Evolutionary conservation across 2,888 invertebrate species (phyloP).

Genomic region (Gymnocheta viridis): DNA sequence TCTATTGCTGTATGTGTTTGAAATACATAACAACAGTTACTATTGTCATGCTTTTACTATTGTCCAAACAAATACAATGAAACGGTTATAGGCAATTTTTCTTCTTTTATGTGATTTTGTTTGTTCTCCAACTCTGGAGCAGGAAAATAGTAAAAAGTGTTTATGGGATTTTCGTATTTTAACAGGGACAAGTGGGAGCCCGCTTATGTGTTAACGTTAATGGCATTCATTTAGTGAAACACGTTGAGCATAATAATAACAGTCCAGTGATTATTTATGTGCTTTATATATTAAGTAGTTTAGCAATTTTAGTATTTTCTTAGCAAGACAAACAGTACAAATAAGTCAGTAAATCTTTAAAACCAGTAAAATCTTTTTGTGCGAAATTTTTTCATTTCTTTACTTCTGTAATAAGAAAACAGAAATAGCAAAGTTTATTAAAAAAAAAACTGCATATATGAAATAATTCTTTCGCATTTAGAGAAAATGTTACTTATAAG

Average conservation of each 20-base stretch:
- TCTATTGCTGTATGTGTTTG: constrained; percentile 8
- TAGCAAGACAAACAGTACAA: neutral
- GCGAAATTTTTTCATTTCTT: neutral
- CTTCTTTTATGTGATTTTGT: constrained; percentile 13
- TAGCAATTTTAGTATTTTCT: neutral
- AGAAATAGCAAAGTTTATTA: too few species aligned
- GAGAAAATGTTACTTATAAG: too few species aligned
- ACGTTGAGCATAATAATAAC: constrained; percentile 64
- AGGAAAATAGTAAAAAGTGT: constrained; percentile 19
- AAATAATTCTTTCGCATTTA: too few species aligned
- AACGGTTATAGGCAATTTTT: constrained; percentile 66
- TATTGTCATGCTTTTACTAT: constrained; percentile 14
- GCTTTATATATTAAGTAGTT: neutral
- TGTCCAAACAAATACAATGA: constrained; percentile 39
- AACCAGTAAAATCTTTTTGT: too few species aligned
- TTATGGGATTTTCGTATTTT: neutral
- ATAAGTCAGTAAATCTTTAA: neutral
- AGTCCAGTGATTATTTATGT: constrained; percentile 64
- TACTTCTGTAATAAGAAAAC: too few species aligned
- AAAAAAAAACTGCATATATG: too few species aligned
- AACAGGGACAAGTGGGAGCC: constrained; percentile 3
- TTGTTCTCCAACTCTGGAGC: constrained; percentile 10
- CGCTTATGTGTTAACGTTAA: constrained; percentile 65
- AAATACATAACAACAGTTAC: neutral
- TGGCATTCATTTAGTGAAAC: constrained; percentile 66